Conservation (phyloP, 2,888 invertebrate genomes). For the Aphodius sticticus region DNA sequence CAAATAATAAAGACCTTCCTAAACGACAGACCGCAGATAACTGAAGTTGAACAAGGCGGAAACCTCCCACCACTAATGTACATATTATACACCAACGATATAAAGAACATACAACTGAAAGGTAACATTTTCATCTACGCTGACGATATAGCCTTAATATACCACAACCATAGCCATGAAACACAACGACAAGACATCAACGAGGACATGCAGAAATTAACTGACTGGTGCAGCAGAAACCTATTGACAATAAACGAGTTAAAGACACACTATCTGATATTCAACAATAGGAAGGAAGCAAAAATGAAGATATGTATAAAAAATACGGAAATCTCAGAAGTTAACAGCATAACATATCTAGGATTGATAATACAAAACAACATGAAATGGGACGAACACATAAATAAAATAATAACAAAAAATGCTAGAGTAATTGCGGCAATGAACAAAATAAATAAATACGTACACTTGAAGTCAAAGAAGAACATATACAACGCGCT, state of each 20-base stretch:
- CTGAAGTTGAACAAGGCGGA: slow-evolving; percentile 17
- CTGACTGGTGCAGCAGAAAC: slow-evolving; percentile 11
- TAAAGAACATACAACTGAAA: too few species aligned
- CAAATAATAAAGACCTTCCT: neutral
- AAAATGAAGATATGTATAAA: neutral
- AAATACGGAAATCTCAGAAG: neutral
- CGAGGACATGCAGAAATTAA: slow-evolving; percentile 15
- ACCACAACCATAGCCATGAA: neutral
- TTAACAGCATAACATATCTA: neutral
- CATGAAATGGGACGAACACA: slow-evolving; percentile 8
- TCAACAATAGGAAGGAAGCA: neutral
- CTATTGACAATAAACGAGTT: neutral
- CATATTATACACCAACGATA: slow-evolving; percentile 9
- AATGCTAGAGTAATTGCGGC: neutral
- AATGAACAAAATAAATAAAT: neutral
- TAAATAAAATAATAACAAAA: slow-evolving; percentile 6
- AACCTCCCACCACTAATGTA: slow-evolving; percentile 9
- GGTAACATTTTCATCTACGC: too few species aligned
- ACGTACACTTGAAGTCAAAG: neutral
- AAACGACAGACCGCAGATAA: slow-evolving; percentile 7
- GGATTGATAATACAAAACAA: slow-evolving; percentile 13
- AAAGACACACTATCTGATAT: slow-evolving; percentile 1
- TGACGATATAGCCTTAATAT: too few species aligned
- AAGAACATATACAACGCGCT: neutral
- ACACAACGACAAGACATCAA: slow-evolving; percentile 7